Evolutionary conservation across 2,888 invertebrate genomes (phyloP).

Genomic region (Drosophila rubida): DNA sequence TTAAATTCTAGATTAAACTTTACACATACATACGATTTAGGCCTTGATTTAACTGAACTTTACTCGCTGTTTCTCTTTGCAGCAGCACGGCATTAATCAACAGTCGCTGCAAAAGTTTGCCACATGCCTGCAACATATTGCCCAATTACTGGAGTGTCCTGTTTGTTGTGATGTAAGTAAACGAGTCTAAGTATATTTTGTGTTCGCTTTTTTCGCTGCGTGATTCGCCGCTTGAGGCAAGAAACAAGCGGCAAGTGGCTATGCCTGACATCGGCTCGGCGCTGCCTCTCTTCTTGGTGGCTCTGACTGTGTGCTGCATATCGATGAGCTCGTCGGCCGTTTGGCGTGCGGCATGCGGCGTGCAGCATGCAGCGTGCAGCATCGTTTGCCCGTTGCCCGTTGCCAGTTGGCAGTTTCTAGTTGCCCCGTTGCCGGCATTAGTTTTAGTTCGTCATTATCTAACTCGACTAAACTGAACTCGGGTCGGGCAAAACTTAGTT

Average conservation of each 20-base stretch:
- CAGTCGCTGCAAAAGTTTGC: slow-evolving; percentile 85
- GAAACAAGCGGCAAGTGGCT: slow-evolving; percentile 26
- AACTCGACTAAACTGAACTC: slow-evolving; percentile 61
- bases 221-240: slow-evolving; percentile 30
- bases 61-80: slow-evolving; percentile 34
- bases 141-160: slow-evolving; percentile 86
- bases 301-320: slow-evolving; percentile 70
- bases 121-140: slow-evolving; percentile 85
- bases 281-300: not conserved
- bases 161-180: slow-evolving; percentile 85
- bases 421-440: slow-evolving; percentile 43
- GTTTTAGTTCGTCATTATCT: slow-evolving; percentile 75
- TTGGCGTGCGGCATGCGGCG: slow-evolving; percentile 31
- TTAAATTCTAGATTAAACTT: no score
- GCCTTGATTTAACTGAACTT: not conserved
- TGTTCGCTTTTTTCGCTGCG: not conserved
- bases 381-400: slow-evolving; percentile 10
- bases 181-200: slow-evolving; percentile 2
- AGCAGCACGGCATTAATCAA: slow-evolving; percentile 83
- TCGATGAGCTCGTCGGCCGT: slow-evolving; percentile 57
- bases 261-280: slow-evolving; percentile 21
- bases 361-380: slow-evolving; percentile 20
- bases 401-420: slow-evolving; percentile 4
- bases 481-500: slow-evolving; percentile 59
- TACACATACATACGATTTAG: no score